Conservation (phyloP, 2,888 invertebrate species). For the Apomyelois bistriatella region DNA sequence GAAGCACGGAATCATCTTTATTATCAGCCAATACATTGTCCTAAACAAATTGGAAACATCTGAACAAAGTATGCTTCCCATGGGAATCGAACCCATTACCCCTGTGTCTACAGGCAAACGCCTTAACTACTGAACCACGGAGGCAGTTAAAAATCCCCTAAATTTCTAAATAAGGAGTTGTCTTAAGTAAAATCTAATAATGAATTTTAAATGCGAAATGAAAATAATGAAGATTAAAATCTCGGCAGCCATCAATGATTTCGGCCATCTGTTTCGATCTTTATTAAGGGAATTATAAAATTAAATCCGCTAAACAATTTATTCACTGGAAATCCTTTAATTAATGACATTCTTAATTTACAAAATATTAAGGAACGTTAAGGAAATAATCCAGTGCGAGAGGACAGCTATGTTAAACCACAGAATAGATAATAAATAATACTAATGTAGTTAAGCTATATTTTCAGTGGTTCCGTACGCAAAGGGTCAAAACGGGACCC, state of each 20-base stretch:
- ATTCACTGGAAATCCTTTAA: slow-evolving; percentile 29
- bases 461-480: too few relatives aligned
- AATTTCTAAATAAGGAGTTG: not conserved
- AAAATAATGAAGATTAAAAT: not conserved
- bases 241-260: slow-evolving; percentile 14
- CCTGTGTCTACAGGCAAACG: too few relatives aligned
- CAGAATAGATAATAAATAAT: too few relatives aligned
- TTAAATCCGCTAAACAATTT: slow-evolving; percentile 31
- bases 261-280: slow-evolving; percentile 20
- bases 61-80: too few relatives aligned
- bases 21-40: too few relatives aligned
- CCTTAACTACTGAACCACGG: too few relatives aligned
- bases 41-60: too few relatives aligned
- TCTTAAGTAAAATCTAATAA: not conserved
- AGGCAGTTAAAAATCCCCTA: too few relatives aligned
- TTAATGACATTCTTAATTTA: slow-evolving; percentile 42
- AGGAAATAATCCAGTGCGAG: slow-evolving; percentile 14
- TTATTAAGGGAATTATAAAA: slow-evolving; percentile 29
- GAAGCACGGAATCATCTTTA: too few relatives aligned
- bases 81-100: too few relatives aligned
- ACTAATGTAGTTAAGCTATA: too few relatives aligned
- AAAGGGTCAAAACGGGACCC: too few relatives aligned
- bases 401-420: slow-evolving; percentile 1
- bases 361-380: slow-evolving; percentile 24
- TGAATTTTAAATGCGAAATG: not conserved